Base-by-base conservation (phyloP, 2,113 vertebrate species). In the Cyanoderma ruficeps region DNA sequence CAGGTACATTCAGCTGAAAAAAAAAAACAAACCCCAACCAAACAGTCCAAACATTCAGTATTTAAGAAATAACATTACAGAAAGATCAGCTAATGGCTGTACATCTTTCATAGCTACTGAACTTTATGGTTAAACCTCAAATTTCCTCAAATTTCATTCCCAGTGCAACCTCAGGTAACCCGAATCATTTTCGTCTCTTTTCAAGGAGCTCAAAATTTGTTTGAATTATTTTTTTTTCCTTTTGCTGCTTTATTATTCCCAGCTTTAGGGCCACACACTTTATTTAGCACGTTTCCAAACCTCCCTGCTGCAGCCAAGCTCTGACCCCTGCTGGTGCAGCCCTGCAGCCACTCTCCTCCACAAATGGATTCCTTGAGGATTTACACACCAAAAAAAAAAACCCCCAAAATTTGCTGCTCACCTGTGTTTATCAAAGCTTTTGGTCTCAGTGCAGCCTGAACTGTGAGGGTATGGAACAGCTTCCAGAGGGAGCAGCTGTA, bases 401-500 rank as follows among this genome's bases (percentile, higher is more conserved):
- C 6, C 44, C 46, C 9, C 47, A 13, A 49, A 49, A 27, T 8
- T 27, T 63, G 46, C 15, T 91, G 49, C 92, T 94, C 83, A 99
- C 99, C 99, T 93, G 99, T 98, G 94, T 98, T 98, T 3, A 97
- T 82, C 87, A 99, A 95, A 1, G 98, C 98, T 5, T 98, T 94
- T 2, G 99, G 99, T 8, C 12, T 97, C 64, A 96, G 82, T 0
- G 98, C 98, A 9, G 99, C 98, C 46, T 98, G 98, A 3, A 99
- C 98, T 0, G 98, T 99, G 37, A 99, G 93, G 9, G 98, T 98
- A 11, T 99, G 99, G 94, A 99, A 99, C 21, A 99, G 94, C 30
- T 98, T 99, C 99, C 99, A 99, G 35, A 99, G 98, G 19, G 99
- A 98, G 39, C 99, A 99, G 1, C 98, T 97, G 96, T 99, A 99